These are phyloP conservation scores for Mustelus asterias DNA, from an alignment of 2,113 vertebrate species.

Conservation along the genomic window DNA sequence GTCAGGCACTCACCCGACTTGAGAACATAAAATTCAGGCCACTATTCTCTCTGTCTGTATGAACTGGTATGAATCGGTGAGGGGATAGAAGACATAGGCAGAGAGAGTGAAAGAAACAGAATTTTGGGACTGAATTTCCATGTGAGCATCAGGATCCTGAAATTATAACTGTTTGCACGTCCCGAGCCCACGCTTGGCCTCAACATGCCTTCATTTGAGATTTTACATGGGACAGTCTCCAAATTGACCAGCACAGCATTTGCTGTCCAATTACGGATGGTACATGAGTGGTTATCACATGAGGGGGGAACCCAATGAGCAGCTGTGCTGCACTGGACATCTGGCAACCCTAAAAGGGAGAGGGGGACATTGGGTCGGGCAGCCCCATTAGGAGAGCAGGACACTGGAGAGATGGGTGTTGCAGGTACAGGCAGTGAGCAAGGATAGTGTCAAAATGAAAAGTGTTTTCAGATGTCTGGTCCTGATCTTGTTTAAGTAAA, in stretches of 20 bases:
- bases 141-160: too few species aligned
- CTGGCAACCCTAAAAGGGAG: neutral
- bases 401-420: neutral
- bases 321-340: neutral
- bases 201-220: neutral
- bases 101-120: neutral
- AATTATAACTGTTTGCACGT: neutral
- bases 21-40: too few species aligned
- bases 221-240: neutral
- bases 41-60: neutral
- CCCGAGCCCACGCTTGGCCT: neutral
- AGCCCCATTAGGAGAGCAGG: too few species aligned
- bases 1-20: too few species aligned
- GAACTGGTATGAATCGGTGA: neutral
- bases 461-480: neutral
- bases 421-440: neutral
- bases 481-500: neutral
- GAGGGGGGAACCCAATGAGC: neutral
- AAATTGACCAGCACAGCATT: neutral
- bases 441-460: neutral
- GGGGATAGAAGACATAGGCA: neutral
- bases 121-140: neutral
- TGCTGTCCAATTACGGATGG: neutral
- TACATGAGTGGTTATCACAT: too few species aligned
- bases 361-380: too few species aligned